A percentile compares a stretch with the other conserved stretches of the same genome.
Evolutionary conservation across 2,888 invertebrate species (phyloP).

Genomic region (Apotomis capreana): DNA sequence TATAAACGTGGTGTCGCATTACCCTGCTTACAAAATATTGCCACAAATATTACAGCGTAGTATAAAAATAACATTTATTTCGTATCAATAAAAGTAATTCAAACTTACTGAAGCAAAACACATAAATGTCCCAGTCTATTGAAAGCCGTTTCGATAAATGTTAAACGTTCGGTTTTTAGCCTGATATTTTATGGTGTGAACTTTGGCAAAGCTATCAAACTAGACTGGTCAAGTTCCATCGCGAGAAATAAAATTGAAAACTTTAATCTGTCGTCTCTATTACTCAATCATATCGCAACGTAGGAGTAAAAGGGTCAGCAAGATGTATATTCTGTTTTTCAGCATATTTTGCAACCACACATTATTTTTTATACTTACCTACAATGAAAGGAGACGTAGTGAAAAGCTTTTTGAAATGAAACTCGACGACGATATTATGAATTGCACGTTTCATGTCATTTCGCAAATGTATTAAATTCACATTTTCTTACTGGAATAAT

Average conservation of each 20-base stretch:
- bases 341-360: too few relatives aligned
- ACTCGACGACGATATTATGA: background rate
- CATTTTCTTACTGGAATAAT: too few relatives aligned
- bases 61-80: background rate
- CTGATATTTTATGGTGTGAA: conserved; percentile 16
- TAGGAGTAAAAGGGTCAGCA: conserved; percentile 1
- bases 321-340: conserved; percentile 2
- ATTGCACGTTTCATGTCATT: conserved; percentile 1
- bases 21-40: too few relatives aligned
- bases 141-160: conserved; percentile 18
- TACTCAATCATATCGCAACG: background rate
- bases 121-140: conserved; percentile 17
- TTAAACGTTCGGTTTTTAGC: conserved; percentile 14
- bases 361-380: too few relatives aligned
- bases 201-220: conserved; percentile 2
- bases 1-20: too few relatives aligned
- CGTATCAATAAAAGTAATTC: conserved; percentile 10
- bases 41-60: background rate
- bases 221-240: background rate
- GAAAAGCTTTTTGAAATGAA: conserved; percentile 20
- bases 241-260: background rate
- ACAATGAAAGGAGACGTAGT: background rate
- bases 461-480: background rate
- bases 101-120: conserved; percentile 22
- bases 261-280: conserved; percentile 6